These are phyloP conservation scores for Cossypha dichroa DNA, from an alignment of 2,797 vertebrate species.

Conservation along the genomic window DNA sequence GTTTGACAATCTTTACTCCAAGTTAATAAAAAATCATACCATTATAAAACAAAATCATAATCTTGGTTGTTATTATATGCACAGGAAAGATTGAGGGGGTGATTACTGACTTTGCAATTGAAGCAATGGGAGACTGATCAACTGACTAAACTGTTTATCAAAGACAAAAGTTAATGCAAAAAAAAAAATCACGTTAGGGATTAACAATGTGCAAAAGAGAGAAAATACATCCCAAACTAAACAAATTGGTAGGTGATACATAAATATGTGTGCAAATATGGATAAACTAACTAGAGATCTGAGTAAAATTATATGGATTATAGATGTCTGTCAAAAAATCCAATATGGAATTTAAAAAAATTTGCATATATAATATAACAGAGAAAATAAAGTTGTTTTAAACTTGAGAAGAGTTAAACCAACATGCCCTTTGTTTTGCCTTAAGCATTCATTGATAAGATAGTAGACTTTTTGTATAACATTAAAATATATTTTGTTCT, in stretches of 20 bases:
- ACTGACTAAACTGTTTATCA: background rate
- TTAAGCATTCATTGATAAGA: background rate
- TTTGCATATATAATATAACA: background rate
- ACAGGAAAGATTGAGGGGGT: accelerated
- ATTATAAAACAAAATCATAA: background rate
- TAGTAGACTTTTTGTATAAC: background rate
- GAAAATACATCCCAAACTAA: background rate
- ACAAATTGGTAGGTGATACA: background rate
- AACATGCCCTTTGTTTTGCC: background rate
- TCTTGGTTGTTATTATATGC: background rate
- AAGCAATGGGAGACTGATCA: background rate
- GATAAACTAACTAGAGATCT: background rate
- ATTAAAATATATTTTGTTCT: background rate
- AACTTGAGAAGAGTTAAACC: background rate
- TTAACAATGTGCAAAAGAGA: background rate
- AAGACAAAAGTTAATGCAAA: background rate
- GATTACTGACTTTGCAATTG: background rate
- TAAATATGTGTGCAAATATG: background rate
- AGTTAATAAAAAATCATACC: background rate
- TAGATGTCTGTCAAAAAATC: background rate
- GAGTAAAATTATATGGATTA: background rate
- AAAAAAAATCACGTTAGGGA: background rate
- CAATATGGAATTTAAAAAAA: background rate
- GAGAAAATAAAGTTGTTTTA: background rate
- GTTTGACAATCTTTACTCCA: background rate